phyloP scores from a whole-genome alignment of 2,113 vertebrate genomes.

The Urocynchramus pylzowi region DNA sequence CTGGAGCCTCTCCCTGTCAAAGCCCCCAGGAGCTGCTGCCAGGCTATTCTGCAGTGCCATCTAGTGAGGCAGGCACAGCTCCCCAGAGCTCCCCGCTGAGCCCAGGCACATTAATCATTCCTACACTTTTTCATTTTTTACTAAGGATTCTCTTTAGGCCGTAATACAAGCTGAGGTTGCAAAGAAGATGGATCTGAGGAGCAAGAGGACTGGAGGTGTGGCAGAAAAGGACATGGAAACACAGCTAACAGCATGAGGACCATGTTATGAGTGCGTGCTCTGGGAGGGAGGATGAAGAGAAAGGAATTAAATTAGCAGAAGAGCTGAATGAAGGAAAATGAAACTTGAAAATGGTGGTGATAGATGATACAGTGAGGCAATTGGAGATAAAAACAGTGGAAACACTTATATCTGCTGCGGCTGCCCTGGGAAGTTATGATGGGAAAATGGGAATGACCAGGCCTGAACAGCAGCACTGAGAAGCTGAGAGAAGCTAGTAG shows the following conservation, averaged over 20 bases:
- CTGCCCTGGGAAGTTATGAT: background rate
- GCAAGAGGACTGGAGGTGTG: background rate
- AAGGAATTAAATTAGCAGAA: background rate
- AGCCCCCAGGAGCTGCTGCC: background rate
- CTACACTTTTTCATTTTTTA: accelerated
- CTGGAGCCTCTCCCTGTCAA: background rate
- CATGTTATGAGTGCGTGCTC: background rate
- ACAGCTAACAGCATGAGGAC: accelerated
- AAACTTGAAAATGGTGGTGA: background rate
- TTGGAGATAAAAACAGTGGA: background rate
- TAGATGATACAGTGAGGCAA: background rate
- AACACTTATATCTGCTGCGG: accelerated
- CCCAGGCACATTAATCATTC: too few species aligned
- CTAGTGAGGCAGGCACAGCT: slow-evolving; percentile 32
- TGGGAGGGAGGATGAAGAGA: background rate
- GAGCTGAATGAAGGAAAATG: background rate
- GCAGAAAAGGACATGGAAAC: background rate
- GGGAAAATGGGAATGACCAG: background rate
- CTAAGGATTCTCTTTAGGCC: too few species aligned
- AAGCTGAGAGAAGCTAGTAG: background rate
- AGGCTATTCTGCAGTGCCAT: slow-evolving; percentile 46
- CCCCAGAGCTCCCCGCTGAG: background rate
- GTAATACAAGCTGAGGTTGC: background rate
- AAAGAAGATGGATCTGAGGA: background rate
- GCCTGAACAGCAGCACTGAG: background rate